Conservation (phyloP, 2,797 vertebrate genomes). For the Microhierax caerulescens region DNA sequence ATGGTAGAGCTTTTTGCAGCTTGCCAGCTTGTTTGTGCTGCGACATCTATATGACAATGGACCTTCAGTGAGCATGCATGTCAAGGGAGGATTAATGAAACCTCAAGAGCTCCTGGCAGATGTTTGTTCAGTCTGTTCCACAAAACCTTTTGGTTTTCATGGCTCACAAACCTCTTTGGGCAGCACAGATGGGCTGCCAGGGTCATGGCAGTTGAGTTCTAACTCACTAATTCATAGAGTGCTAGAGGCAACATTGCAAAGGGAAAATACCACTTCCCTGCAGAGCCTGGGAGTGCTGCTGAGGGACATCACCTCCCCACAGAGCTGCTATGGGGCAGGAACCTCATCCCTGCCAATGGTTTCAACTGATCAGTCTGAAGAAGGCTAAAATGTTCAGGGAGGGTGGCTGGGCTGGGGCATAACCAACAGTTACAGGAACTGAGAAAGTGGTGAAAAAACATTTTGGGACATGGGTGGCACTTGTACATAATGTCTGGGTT, state of each 20-base stretch:
- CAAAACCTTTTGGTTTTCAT: background rate
- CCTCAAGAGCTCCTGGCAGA: background rate
- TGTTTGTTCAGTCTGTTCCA: background rate
- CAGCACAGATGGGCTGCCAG: background rate
- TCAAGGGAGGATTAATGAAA: background rate
- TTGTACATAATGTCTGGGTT: rapidly evolving
- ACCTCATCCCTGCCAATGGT: background rate
- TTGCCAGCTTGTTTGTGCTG: too few species aligned
- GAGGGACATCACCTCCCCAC: background rate
- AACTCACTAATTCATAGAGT: background rate
- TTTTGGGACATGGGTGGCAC: background rate
- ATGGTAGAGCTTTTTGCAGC: too few species aligned
- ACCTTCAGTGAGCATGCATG: rapidly evolving
- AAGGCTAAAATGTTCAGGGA: background rate
- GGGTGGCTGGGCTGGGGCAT: background rate
- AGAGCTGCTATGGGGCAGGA: background rate
- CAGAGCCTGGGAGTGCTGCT: background rate
- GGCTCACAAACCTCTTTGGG: background rate
- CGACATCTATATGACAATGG: background rate
- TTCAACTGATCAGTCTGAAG: background rate
- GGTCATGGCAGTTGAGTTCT: background rate
- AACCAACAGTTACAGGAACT: background rate
- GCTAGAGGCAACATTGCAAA: background rate
- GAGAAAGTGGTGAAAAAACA: background rate
- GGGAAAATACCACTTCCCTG: background rate